Percentiles rank a stretch among this genome's conserved stretches.
Evolutionary conservation across 30 jellyfish, hydroid and myxozoan genomes (phyloP).

Genomic region (Aurelia sp.): DNA sequence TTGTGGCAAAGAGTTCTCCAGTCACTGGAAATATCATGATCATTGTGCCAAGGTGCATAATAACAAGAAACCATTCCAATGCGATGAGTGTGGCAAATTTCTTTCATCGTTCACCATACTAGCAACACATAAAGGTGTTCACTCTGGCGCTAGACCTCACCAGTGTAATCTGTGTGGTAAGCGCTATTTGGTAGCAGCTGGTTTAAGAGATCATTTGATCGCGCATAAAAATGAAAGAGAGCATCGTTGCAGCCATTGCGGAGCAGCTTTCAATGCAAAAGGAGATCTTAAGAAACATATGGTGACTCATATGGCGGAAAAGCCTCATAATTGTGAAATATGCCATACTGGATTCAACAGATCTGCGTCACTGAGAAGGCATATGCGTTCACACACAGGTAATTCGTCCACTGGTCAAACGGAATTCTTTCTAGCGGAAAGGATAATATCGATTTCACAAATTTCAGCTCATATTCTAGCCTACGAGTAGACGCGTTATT

Average conservation of each 20-base stretch:
- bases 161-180: slow-evolving; percentile 54
- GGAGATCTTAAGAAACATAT: slow-evolving; percentile 65
- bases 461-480: too few species aligned
- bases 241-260: slow-evolving; percentile 49
- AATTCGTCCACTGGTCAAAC: neutral
- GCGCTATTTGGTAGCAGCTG: slow-evolving; percentile 63
- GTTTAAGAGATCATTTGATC: slow-evolving; percentile 48
- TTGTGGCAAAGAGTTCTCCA: slow-evolving; percentile 49
- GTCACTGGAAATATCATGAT: slow-evolving; percentile 67
- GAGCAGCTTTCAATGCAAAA: slow-evolving; percentile 52
- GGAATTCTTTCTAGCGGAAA: too few species aligned
- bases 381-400: slow-evolving; percentile 66
- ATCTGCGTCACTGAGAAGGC: slow-evolving; percentile 55
- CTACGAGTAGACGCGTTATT: too few species aligned
- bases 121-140: slow-evolving; percentile 66
- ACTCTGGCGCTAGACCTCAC: slow-evolving; percentile 56
- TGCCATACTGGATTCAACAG: slow-evolving; percentile 59
- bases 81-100: slow-evolving; percentile 49
- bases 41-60: slow-evolving; percentile 50
- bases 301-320: slow-evolving; percentile 56
- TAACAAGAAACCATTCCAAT: slow-evolving; percentile 55
- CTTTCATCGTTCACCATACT: slow-evolving; percentile 58
- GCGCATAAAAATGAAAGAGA: slow-evolving; percentile 58
- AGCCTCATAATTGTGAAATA: slow-evolving; percentile 48
- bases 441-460: too few species aligned